Evolutionary conservation across 2,888 invertebrate genomes (phyloP), one percentile per base, ranked within the genome.

Genomic region (Esperia sulphurella): DNA sequence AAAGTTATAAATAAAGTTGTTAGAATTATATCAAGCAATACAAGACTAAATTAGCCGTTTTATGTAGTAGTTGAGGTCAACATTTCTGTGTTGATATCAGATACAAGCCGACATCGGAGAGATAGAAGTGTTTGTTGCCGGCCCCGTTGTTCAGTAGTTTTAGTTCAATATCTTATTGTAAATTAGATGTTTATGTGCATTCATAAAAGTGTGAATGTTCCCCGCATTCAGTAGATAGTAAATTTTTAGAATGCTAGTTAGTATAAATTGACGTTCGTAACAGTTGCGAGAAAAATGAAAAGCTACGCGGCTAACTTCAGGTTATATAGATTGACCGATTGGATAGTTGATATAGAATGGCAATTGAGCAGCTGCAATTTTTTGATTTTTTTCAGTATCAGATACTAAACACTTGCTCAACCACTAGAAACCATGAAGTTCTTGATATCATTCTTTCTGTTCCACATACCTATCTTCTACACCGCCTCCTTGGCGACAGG

Each of bases 161-260:
- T 88, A 86, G 81, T 86, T 84, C 72, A 75, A 81, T 86, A 82
- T 79, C 76, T 84, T 75, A 21, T 21, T 77, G 79, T 76, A 79
- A 79, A 72, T 78, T 87, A 87, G 86, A 78, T 79, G 83, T 86
- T 82, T 81, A 82, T 69, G 76, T 79, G 81, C 83, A 87, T 82
- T 82, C 76, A 79, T 82, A 67, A 75, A 64, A 60, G 68, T 72
- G 71, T 81, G 86, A 53, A 83, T 87, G 86, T 75, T 68, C 71
- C 75, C 74, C 72, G 82, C 85, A 85, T 89, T 86, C 84, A 65
- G 72, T 88, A 88, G 88, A 79, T 88, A 88, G 88, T 86, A 83
- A 89, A 88, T 83, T 87, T 75, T 84, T 89, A 89, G 89, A 78
- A 83, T 87, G 89, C 89, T 88, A 89, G 89, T 81, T 89, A 89